Base-by-base conservation (phyloP, 2,113 vertebrate genomes). In the Rafetus swinhoei region DNA sequence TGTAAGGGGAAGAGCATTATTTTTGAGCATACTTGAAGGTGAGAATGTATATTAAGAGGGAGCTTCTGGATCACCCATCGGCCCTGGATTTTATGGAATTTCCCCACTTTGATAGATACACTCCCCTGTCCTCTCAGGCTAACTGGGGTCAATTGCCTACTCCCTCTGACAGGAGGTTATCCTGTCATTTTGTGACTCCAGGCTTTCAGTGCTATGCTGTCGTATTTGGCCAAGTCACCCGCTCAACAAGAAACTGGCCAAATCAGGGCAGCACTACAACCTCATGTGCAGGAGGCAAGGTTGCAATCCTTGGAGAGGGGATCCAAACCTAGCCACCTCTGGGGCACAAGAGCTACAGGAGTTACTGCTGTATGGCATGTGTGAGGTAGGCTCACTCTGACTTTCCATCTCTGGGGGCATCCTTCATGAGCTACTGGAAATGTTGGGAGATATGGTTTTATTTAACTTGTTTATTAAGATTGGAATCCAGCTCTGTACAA, bases 401-500 rank as follows among this genome's bases (percentile, higher is more conserved):
- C 32, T 16, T 72, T 35, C 65, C 65, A 21, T 18, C 65, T n/a
- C 65, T 72, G 18, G 65, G 65, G n/a, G n/a, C 18, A 21, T 35
- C 65, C 65, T 15, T 35, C 65, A 10, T 72, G 35, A 72, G 65
- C 65, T 35, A 72, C 65, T 72, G 65, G n/a, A 72, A 35, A 72
- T 72, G n/a, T 72, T 72, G 65, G 65, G n/a, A 72, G 16, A 19
- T 72, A 72, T 72, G 85, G 81, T 95, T 96, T 94, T 94, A 79
- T 96, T 97, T 93, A 95, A 94, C 88, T 97, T 97, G 93, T 95
- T 97, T 97, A 86, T 95, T 93, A 93, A 89, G 81, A 69, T 22
- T 93, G 94, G 94, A 97, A 95, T 93, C 93, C 69, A 94, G 54
- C 54, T 95, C 27, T 93, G 93, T 56, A 90, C 88, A 96, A 93